phyloP scores from a whole-genome alignment of 92 coral and sea anemone genomes.

The Palythoa grandis region DNA sequence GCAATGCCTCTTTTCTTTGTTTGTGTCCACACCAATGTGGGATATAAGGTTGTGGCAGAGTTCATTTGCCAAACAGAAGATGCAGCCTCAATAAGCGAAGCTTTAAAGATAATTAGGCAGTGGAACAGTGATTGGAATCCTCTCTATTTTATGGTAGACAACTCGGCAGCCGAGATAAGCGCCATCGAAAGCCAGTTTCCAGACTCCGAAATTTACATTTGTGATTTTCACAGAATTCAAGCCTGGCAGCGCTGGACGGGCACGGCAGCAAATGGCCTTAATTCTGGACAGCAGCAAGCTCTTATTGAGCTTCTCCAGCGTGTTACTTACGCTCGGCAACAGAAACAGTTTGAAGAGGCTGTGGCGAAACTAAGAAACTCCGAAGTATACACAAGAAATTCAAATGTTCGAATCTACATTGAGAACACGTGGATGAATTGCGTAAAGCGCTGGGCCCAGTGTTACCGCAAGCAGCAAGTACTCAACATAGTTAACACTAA shows the following conservation, averaged over 20 bases:
- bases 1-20: conserved; percentile 62
- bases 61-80: conserved; percentile 37
- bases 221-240: conserved; percentile 38
- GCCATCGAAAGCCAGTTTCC: conserved; percentile 26
- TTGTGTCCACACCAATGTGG: conserved; percentile 47
- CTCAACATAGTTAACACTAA: conserved; percentile 51
- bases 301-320: conserved; percentile 9
- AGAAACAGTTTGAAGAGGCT: conserved; percentile 15
- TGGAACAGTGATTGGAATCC: conserved; percentile 29
- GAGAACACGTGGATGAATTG: conserved; percentile 44
- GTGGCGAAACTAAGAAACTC: conserved; percentile 17
- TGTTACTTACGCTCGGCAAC: conserved; percentile 22
- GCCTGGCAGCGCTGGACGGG: conserved; percentile 31
- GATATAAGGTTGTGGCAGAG: conserved; percentile 47
- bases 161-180: conserved; percentile 34
- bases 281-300: conserved; percentile 17
- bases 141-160: conserved; percentile 26
- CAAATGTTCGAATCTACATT: conserved; percentile 22
- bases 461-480: conserved; percentile 36
- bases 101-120: neutral
- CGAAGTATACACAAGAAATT: conserved; percentile 14
- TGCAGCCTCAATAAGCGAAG: conserved; percentile 3
- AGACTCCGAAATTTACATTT: conserved; percentile 9
- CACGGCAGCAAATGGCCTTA: conserved; percentile 10
- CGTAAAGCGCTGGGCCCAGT: conserved; percentile 39